Conservation (phyloP, 2,888 invertebrate genomes). For the Polyommatus icarus region DNA sequence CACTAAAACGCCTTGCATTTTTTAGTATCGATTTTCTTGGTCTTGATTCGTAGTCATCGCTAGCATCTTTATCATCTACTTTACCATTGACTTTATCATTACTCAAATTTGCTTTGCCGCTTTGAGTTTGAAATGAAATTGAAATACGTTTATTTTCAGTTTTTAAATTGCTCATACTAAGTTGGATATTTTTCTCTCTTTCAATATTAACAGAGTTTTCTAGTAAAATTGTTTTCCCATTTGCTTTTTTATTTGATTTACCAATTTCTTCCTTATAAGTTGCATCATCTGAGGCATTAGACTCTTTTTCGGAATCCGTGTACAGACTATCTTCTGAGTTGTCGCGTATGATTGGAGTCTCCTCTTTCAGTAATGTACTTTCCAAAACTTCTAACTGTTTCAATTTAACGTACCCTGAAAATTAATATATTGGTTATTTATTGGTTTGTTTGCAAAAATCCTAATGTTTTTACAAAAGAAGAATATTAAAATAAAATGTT, state of each 20-base stretch:
- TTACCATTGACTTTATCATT: slow-evolving; percentile 30
- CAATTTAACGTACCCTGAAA: slow-evolving; percentile 80
- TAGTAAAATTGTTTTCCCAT: slow-evolving; percentile 47
- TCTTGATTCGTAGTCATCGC: slow-evolving; percentile 47
- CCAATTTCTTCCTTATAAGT: slow-evolving; percentile 53
- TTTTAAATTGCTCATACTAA: neutral
- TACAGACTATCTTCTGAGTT: slow-evolving; percentile 66
- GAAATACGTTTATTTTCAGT: slow-evolving; percentile 1
- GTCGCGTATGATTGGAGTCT: slow-evolving; percentile 43
- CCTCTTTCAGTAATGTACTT: slow-evolving; percentile 63
- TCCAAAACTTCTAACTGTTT: slow-evolving; percentile 76
- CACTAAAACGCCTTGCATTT: slow-evolving; percentile 54
- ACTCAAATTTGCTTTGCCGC: neutral
- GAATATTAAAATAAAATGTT: neutral
- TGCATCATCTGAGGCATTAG: slow-evolving; percentile 63
- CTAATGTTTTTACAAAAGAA: too few species aligned
- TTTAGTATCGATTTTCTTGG: slow-evolving; percentile 70
- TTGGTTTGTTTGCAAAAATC: too few species aligned
- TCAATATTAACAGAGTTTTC: slow-evolving; percentile 7
- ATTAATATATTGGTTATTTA: neutral
- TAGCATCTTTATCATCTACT: slow-evolving; percentile 44
- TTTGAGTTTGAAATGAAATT: slow-evolving; percentile 25
- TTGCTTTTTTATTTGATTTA: slow-evolving; percentile 55
- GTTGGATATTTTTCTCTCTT: neutral
- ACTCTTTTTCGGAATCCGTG: slow-evolving; percentile 73